phyloP scores from a whole-genome alignment of 1,140 invertebrate genomes.

The Ceratosolen solmsi region DNA sequence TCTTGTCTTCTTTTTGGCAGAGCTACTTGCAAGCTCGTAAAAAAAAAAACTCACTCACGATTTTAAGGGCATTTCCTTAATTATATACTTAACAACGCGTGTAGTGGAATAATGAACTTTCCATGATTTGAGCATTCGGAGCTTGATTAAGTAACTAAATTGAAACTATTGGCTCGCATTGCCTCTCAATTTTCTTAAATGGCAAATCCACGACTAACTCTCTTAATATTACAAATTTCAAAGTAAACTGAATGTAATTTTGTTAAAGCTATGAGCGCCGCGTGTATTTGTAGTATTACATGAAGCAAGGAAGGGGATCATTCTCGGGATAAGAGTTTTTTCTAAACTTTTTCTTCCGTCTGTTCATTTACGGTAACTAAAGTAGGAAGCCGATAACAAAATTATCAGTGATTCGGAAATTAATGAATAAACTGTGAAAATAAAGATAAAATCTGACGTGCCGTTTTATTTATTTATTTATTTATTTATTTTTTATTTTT shows the following conservation, averaged over 20 bases:
- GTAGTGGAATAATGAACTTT: neutral
- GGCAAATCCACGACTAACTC: neutral
- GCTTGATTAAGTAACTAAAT: neutral
- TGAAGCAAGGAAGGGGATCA: neutral
- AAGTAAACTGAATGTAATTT: neutral
- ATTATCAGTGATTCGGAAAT: neutral
- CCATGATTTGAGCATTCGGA: neutral
- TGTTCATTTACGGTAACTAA: neutral
- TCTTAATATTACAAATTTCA: neutral
- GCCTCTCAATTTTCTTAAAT: neutral
- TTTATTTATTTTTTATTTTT: too few species aligned
- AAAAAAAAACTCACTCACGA: neutral
- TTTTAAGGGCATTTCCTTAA: too few species aligned
- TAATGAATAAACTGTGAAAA: neutral
- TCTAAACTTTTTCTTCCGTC: neutral
- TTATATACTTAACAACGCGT: neutral
- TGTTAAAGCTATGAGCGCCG: neutral
- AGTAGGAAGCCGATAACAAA: neutral
- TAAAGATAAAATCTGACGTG: neutral
- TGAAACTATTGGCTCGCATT: neutral
- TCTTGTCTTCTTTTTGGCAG: too few species aligned
- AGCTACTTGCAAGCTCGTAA: too few species aligned
- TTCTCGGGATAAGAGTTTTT: neutral
- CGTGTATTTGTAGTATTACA: neutral
- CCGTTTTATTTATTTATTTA: too few species aligned